Conservation (phyloP, 2,113 vertebrate species). For the Catharus bicknelli region DNA sequence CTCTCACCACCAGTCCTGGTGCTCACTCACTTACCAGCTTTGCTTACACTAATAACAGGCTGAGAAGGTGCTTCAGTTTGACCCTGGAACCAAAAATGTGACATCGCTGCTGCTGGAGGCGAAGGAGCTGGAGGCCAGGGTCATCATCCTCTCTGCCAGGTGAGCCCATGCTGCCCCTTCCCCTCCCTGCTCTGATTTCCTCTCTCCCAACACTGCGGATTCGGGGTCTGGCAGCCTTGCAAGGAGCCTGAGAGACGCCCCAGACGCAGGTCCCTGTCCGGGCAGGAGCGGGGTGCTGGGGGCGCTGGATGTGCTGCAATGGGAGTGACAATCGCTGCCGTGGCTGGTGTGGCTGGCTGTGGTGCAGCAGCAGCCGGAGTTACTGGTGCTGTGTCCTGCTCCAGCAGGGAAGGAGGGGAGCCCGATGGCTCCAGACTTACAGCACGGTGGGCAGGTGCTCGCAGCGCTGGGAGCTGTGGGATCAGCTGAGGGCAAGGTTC, state of each 20-base stretch:
- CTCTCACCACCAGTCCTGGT: conserved; percentile 71
- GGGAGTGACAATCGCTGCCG: accelerated
- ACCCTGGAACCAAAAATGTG: conserved; percentile 95
- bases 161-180: conserved; percentile 12
- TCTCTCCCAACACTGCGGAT: neutral
- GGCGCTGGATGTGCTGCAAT: neutral
- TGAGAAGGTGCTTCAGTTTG: conserved; percentile 99
- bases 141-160: conserved; percentile 98
- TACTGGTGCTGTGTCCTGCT: accelerated
- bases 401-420: neutral
- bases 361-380: neutral
- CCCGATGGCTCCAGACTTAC: accelerated
- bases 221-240: accelerated
- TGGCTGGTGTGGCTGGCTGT: neutral
- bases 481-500: neutral
- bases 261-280: accelerated
- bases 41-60: conserved; percentile 89
- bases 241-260: neutral
- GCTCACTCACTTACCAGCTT: conserved; percentile 77
- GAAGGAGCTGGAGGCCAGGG: conserved; percentile 94
- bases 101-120: conserved; percentile 96
- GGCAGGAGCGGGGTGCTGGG: neutral
- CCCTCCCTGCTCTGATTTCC: neutral
- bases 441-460: neutral
- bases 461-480: neutral